These are phyloP conservation scores for Bombus difficillimus DNA, from an alignment of 1,140 invertebrate species.

Conservation along the genomic window DNA sequence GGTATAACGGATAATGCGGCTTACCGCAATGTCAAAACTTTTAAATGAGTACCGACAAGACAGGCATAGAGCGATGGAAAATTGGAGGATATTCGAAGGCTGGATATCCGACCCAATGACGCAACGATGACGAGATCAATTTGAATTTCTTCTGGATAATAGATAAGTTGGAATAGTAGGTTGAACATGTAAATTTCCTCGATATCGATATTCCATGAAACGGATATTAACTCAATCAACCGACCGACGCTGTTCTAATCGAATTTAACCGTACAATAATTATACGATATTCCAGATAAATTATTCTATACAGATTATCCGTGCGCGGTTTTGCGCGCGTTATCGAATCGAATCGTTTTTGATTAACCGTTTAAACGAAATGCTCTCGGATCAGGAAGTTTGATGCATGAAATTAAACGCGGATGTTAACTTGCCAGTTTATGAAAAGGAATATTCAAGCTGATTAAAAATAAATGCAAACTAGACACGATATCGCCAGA, in stretches of 20 bases:
- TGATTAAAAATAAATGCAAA: background rate
- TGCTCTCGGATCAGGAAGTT: background rate
- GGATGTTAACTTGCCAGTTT: background rate
- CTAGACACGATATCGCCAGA: background rate
- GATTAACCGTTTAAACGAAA: background rate
- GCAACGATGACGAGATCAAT: background rate
- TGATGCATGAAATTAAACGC: background rate
- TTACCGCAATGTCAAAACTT: conserved; percentile 57
- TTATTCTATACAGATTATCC: conserved; percentile 5
- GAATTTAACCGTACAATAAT: background rate
- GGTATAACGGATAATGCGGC: conserved; percentile 54
- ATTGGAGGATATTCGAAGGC: background rate
- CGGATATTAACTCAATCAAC: background rate
- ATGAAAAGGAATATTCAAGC: too few relatives aligned
- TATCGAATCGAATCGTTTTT: background rate
- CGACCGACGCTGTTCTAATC: background rate
- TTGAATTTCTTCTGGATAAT: background rate
- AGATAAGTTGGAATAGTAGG: background rate
- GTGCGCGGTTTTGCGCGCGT: background rate
- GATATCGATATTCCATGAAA: background rate
- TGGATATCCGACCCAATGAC: too few relatives aligned
- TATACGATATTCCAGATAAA: background rate
- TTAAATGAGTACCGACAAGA: conserved; percentile 42
- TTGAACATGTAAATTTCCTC: background rate
- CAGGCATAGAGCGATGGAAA: background rate